Evolutionary conservation across 2,797 vertebrate species (phyloP).

Genomic region (Alectoris magna): DNA sequence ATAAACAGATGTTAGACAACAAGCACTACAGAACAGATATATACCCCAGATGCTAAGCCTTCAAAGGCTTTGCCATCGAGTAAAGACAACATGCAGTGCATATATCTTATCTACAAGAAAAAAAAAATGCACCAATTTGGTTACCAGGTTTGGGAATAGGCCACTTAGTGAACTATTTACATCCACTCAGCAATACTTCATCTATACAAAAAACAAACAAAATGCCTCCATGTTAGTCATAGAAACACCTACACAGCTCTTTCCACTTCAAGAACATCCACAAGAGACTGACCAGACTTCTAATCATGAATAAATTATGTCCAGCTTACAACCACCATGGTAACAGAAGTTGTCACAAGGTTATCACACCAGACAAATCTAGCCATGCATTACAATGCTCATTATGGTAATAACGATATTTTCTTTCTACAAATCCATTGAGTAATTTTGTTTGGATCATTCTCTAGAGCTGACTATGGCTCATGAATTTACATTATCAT

Average conservation of each 20-base stretch:
- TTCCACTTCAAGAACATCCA: background rate
- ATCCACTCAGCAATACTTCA: background rate
- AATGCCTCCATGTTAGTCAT: background rate
- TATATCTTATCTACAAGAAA: background rate
- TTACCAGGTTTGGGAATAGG: background rate
- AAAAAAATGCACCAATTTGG: background rate
- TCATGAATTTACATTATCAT: slow-evolving; percentile 64
- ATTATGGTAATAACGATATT: slow-evolving; percentile 32
- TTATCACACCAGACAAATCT: slow-evolving; percentile 1
- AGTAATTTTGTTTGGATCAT: background rate
- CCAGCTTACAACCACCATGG: background rate
- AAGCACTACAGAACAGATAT: background rate
- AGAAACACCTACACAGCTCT: background rate
- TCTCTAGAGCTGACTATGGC: slow-evolving; percentile 44
- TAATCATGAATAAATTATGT: background rate
- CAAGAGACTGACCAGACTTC: background rate
- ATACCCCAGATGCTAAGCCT: background rate
- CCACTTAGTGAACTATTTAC: background rate
- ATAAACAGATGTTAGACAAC: background rate
- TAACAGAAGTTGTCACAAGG: background rate
- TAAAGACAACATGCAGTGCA: background rate
- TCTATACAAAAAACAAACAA: background rate
- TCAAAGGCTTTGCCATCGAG: background rate
- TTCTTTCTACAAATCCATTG: slow-evolving; percentile 47
- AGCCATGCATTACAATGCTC: background rate